Evolutionary conservation across 2,113 vertebrate species (phyloP), one percentile per base, ranked within the genome.

Genomic region (Ceyx melanurus): DNA sequence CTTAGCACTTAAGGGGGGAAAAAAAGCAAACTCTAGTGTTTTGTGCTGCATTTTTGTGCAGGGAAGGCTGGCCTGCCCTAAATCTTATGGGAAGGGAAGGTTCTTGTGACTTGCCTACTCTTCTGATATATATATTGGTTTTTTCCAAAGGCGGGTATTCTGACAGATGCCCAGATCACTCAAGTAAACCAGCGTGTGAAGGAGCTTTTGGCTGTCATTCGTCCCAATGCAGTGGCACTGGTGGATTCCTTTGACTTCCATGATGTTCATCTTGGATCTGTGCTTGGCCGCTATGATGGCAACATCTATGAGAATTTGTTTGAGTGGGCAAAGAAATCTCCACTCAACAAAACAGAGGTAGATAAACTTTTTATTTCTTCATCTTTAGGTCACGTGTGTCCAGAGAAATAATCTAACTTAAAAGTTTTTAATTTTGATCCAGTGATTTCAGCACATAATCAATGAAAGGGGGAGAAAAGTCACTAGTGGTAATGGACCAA

Each of bases 231-330:
- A 2, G 98, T 99, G 43, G 98, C 98, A 0, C 97, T 99, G 84
- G 99, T 99, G 6, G 99, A 99, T 37, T 97, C 99, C 40, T 99
- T 99, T 87, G 98, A 99, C 88, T 97, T 98, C 88, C 97, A 97
- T 0, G 99, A 99, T 28, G 53, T 84, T 85, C 97, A 97, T 4
- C 97, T 99, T 43, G 98, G 98, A 28, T 99, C 99, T 5, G 97
- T 98, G 78, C 98, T 99, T 23, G 99, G 99, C 42, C 98, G 99
- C 53, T 99, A 99, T 3, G 99, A 99, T 5, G 99, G 99, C n/a
- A 99, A 99, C 3, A 98, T 99, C 71, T 99, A 99, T 2, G 99
- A 99, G 93, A 97, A 98, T 96, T 96, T 99, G 98, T 99, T 99
- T 50, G 98, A 99, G 68, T 99, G 99, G 99, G 98, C 99, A 84